Evolutionary conservation across 2,888 invertebrate species (phyloP).

Genomic region (Eremobia ochroleuca): DNA sequence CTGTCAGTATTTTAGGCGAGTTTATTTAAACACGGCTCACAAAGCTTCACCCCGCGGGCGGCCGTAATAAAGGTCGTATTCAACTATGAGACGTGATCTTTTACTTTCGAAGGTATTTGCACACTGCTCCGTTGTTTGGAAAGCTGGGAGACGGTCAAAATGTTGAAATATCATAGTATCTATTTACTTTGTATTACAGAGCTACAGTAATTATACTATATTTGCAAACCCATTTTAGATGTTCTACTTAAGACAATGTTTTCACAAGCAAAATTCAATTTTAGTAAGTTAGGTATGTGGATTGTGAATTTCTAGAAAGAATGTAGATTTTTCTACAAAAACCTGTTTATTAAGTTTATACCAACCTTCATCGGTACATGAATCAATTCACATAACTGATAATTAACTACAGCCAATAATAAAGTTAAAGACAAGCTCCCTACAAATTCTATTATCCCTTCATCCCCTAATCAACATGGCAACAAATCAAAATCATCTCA

Average conservation of each 20-base stretch:
- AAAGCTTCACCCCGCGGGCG: slow-evolving; percentile 61
- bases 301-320: background rate
- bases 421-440: slow-evolving; percentile 21
- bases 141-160: slow-evolving; percentile 3
- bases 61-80: slow-evolving; percentile 67
- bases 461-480: slow-evolving; percentile 52
- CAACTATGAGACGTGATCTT: slow-evolving; percentile 67
- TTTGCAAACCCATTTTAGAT: background rate
- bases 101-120: slow-evolving; percentile 53
- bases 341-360: background rate
- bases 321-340: background rate
- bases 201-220: background rate
- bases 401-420: background rate
- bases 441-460: slow-evolving; percentile 48
- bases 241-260: background rate
- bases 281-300: background rate
- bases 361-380: background rate
- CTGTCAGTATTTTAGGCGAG: slow-evolving; percentile 61
- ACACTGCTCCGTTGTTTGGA: slow-evolving; percentile 35
- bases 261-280: background rate
- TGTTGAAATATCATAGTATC: slow-evolving; percentile 12
- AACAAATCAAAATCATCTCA: slow-evolving; percentile 51
- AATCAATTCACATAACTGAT: background rate
- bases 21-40: slow-evolving; percentile 63
- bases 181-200: slow-evolving; percentile 23